Evolutionary conservation across 2,113 vertebrate species (phyloP).

Genomic region (Oncorhynchus clarkii): DNA sequence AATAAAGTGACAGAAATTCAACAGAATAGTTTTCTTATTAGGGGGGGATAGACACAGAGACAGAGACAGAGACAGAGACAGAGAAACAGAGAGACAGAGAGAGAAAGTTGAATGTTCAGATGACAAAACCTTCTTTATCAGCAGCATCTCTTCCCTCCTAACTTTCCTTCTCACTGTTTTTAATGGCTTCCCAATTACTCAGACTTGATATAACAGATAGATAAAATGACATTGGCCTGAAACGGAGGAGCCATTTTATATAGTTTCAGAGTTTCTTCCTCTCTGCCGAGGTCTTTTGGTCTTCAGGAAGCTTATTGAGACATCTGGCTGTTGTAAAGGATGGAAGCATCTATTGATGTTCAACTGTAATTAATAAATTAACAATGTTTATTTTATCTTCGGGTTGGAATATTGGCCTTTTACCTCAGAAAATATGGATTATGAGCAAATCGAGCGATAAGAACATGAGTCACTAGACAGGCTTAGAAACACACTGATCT

Average conservation of each 20-base stretch:
- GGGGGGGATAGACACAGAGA: no score
- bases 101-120: background rate
- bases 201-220: background rate
- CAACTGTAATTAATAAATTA: constrained; percentile 27
- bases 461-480: constrained; percentile 26
- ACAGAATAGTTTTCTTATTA: background rate
- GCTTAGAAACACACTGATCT: constrained; percentile 20
- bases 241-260: background rate
- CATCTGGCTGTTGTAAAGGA: constrained; percentile 13
- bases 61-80: background rate
- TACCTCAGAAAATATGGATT: constrained; percentile 25
- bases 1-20: constrained; percentile 32
- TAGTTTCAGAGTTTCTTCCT: background rate
- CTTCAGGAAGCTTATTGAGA: constrained; percentile 10
- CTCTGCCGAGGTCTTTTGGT: background rate
- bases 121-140: constrained; percentile 7
- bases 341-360: constrained; percentile 1
- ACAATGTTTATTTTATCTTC: constrained; percentile 26
- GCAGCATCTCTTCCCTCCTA: background rate
- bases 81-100: background rate
- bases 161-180: background rate
- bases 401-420: constrained; percentile 17
- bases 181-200: constrained; percentile 1
- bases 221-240: constrained; percentile 7
- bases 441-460: constrained; percentile 26